Evolutionary conservation across 2,888 invertebrate genomes (phyloP), one percentile per base, ranked within the genome.

Genomic region (Brachyptera putata): DNA sequence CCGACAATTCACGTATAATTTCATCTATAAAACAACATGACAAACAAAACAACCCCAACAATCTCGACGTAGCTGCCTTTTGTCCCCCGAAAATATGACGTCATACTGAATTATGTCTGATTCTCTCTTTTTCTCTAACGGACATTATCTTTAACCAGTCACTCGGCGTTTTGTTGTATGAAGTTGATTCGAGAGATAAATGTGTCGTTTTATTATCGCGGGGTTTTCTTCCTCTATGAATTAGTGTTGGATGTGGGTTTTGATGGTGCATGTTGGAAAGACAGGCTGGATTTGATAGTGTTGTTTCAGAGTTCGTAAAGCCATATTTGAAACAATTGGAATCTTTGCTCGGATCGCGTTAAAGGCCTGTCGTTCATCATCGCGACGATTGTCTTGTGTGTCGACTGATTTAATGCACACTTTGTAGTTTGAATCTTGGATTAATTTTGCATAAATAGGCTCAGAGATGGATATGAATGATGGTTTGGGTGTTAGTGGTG

Each of bases 51-150:
- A 61, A 61, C 53, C 53, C 53, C 57, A 57, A 53, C 61, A 55
- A 60, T 60, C 60, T 60, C 41, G 53, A 36, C 53, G 53, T 34
- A 48, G 50, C 62, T n/a, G n/a, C n/a, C n/a, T 62, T 60, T 62
- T 62, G 62, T 62, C 60, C n/a, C n/a, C n/a, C n/a, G 46, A 43
- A 49, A 46, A 46, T 30, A 57, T 59, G 62, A 60, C 56, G 62
- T 60, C 60, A 62, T n/a, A n/a, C n/a, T 62, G 57, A 62, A 60
- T 57, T 62, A 62, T 62, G 60, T 57, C 55, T 57, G 57, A 46
- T 53, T 53, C 36, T 53, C 53, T 53, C 25, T 39, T 39, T 36
- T 58, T 53, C 41, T 58, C 61, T 61, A 53, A 22, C 25, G 57
- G 60, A 62, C 62, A 62, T 62, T 62, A 62, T 62, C 62, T 62